Percentiles rank a stretch among this genome's conserved stretches.
These are phyloP conservation scores for Ricordea florida DNA, from an alignment of 92 coral and sea anemone species.

Conservation along the genomic window DNA sequence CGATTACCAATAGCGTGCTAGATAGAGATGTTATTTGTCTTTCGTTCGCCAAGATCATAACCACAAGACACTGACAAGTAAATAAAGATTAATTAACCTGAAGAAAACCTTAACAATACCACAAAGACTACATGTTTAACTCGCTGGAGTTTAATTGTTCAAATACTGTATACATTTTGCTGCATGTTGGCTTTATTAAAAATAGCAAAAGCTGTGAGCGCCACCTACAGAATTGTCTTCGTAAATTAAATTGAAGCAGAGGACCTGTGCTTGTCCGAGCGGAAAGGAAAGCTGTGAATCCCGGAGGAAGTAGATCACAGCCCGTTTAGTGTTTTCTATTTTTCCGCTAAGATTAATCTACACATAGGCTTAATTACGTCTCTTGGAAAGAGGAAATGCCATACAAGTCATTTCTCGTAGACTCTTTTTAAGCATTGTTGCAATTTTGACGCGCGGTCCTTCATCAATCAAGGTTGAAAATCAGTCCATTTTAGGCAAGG, in stretches of 20 bases:
- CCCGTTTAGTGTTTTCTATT: conserved; percentile 42
- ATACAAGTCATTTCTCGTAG: conserved; percentile 25
- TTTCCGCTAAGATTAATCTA: conserved; percentile 38
- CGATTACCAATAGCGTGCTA: conserved; percentile 49
- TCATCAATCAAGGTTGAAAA: conserved; percentile 40
- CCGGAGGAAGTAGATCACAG: conserved; percentile 15
- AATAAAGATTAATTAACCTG: conserved; percentile 80
- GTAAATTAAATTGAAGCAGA: conserved; percentile 55
- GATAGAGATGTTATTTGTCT: conserved; percentile 34
- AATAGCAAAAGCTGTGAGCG: conserved; percentile 40
- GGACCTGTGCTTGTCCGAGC: conserved; percentile 5
- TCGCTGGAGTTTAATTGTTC: conserved; percentile 72
- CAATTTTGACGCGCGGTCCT: conserved; percentile 18
- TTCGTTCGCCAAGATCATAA: conserved; percentile 22
- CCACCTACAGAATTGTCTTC: conserved; percentile 51
- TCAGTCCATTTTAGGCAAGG: conserved; percentile 16
- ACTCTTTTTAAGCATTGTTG: conserved; percentile 34
- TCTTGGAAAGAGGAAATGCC: conserved; percentile 32
- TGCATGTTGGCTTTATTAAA: conserved; percentile 54
- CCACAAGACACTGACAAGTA: conserved; percentile 61
- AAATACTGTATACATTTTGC: conserved; percentile 46
- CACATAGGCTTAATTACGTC: conserved; percentile 38
- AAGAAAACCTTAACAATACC: conserved; percentile 76
- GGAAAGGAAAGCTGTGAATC: conserved; percentile 34
- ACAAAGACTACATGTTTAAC: conserved; percentile 79